A percentile compares a stretch with the other conserved stretches of the same genome.
Evolutionary conservation across 2,797 vertebrate genomes (phyloP).

Genomic region (Scolopax bukidnonensis): DNA sequence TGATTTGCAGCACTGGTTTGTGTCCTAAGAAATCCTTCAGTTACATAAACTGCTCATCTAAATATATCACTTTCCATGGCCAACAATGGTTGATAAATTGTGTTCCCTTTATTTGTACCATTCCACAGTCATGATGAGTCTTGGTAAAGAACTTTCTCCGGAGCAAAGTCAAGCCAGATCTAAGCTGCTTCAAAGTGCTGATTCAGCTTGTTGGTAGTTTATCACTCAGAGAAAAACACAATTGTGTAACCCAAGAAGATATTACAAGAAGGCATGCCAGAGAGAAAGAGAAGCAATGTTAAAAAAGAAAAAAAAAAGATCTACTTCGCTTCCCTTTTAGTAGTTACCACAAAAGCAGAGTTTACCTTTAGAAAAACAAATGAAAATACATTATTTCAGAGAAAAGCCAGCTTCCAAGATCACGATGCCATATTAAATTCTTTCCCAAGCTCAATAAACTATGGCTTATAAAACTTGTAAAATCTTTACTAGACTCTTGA

Average conservation of each 20-base stretch:
- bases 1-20: not conserved
- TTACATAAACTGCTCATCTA: not conserved
- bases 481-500: conserved; percentile 78
- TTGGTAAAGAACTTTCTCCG: conserved; percentile 20
- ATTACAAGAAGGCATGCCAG: not conserved
- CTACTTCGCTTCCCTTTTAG: not conserved
- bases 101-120: conserved; percentile 1
- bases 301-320: not conserved
- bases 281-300: not conserved
- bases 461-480: conserved; percentile 79
- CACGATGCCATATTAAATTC: conserved; percentile 73
- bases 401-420: conserved; percentile 65
- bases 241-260: not conserved
- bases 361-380: conserved; percentile 8
- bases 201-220: not conserved
- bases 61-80: not conserved
- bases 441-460: conserved; percentile 75
- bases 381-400: conserved; percentile 28
- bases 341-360: not conserved
- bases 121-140: not conserved
- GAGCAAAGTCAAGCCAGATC: conserved; percentile 6
- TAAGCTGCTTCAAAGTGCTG: not conserved
- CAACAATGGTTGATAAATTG: not conserved
- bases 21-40: not conserved
- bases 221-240: not conserved